Conservation (phyloP, 2,888 invertebrate species). For the Marasmarcha lunaedactyla region DNA sequence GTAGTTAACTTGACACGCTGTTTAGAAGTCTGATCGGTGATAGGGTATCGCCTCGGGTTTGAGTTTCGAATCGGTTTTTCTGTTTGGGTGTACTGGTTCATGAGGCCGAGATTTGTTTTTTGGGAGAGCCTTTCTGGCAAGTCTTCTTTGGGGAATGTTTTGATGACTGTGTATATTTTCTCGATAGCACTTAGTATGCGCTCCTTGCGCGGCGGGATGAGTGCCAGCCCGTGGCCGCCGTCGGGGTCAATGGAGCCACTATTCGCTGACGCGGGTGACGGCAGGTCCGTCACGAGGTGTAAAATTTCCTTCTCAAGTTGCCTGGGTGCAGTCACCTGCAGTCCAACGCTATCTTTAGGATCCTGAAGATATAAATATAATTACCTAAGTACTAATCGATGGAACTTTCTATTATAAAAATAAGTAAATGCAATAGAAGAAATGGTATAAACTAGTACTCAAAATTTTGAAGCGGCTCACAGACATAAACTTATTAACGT, state of each 20-base stretch:
- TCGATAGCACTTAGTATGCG: constrained; percentile 43
- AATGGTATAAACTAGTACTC: too few species aligned
- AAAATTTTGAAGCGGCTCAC: too few species aligned
- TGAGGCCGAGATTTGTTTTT: neutral
- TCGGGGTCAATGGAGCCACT: constrained; percentile 7
- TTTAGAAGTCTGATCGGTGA: neutral
- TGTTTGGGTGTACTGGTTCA: neutral
- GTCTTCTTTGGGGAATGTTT: constrained; percentile 8
- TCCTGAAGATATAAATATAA: too few species aligned
- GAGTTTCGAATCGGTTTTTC: neutral
- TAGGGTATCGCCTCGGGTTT: neutral
- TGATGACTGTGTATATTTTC: constrained; percentile 42
- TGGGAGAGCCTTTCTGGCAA: neutral
- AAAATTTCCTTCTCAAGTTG: constrained; percentile 77
- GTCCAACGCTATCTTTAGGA: constrained; percentile 27
- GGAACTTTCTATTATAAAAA: too few species aligned
- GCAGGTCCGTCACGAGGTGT: constrained; percentile 63
- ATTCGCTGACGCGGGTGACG: constrained; percentile 23
- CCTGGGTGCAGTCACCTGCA: constrained; percentile 77
- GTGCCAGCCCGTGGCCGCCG: constrained; percentile 22
- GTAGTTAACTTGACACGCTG: neutral
- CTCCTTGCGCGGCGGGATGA: constrained; percentile 42
- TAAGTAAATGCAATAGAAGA: too few species aligned
- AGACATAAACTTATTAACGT: too few species aligned
- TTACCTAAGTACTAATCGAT: too few species aligned